These are phyloP conservation scores for Bubalus kerabau DNA, from an alignment of 2,113 vertebrate genomes.

Conservation along the genomic window DNA sequence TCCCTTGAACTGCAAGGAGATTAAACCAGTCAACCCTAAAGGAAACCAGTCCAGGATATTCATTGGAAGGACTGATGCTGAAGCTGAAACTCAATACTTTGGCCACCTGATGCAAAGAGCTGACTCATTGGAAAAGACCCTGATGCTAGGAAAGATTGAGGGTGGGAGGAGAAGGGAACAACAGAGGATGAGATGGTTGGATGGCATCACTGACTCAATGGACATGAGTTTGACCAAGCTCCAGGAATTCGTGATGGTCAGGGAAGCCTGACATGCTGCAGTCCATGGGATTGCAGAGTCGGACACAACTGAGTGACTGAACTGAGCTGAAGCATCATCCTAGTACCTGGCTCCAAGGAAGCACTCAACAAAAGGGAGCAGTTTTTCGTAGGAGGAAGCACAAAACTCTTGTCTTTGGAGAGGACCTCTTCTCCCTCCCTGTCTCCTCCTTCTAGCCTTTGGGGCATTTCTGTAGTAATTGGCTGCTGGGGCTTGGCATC, in stretches of 20 bases:
- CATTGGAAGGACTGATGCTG: neutral
- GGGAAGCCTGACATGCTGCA: neutral
- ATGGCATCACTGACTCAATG: neutral
- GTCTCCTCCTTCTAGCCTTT: neutral
- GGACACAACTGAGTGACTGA: neutral
- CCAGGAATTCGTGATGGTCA: neutral
- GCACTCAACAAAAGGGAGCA: neutral
- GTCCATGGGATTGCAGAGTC: neutral
- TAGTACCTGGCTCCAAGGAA: neutral
- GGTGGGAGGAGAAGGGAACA: neutral
- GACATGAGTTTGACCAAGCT: neutral
- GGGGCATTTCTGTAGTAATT: conserved; percentile 41
- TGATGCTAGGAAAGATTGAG: neutral
- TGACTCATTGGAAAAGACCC: neutral
- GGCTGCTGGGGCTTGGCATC: conserved; percentile 46
- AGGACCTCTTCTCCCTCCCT: neutral
- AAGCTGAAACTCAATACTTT: neutral
- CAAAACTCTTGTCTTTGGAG: neutral
- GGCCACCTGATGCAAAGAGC: neutral
- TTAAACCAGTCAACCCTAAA: neutral
- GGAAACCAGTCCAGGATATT: neutral
- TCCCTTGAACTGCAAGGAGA: neutral
- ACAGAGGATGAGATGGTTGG: neutral
- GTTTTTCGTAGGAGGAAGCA: neutral
- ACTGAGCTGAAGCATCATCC: neutral